Evolutionary conservation across 2,113 vertebrate species (phyloP).

Genomic region (Brachirus orientalis): DNA sequence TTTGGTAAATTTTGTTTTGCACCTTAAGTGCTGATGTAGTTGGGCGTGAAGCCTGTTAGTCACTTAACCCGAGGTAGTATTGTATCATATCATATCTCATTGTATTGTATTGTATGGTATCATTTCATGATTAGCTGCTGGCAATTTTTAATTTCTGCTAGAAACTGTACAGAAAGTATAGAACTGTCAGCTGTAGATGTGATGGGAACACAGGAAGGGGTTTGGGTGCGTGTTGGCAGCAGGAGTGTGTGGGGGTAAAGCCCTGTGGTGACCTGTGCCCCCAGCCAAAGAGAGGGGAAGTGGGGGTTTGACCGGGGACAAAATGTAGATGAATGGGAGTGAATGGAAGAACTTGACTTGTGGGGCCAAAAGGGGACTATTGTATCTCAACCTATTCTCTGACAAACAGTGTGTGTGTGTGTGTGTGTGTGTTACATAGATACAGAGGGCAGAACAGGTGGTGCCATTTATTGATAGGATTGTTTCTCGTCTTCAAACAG

Average conservation of each 20-base stretch:
- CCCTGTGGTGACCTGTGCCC: constrained; percentile 80
- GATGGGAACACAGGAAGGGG: constrained; percentile 54
- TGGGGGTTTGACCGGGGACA: constrained; percentile 63
- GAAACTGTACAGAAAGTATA: too few relatives aligned
- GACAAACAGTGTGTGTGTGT: constrained; percentile 53
- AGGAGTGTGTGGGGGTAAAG: constrained; percentile 69
- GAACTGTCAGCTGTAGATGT: constrained; percentile 58
- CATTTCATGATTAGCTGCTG: too few relatives aligned
- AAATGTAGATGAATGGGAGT: constrained; percentile 66
- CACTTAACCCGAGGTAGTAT: too few relatives aligned
- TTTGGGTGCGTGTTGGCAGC: constrained; percentile 44
- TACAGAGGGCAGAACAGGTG: constrained; percentile 34
- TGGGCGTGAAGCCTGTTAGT: too few relatives aligned
- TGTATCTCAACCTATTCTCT: constrained; percentile 73
- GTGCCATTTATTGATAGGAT: constrained; percentile 1
- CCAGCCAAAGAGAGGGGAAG: constrained; percentile 79
- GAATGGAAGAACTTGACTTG: constrained; percentile 84
- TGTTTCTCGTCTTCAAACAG: neutral
- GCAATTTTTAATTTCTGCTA: too few relatives aligned
- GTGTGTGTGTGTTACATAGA: constrained; percentile 40
- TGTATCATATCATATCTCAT: too few relatives aligned
- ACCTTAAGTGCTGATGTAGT: too few relatives aligned
- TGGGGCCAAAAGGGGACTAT: constrained; percentile 77
- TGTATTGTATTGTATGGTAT: too few relatives aligned
- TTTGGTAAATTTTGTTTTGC: neutral